Evolutionary conservation across 2,888 invertebrate species (phyloP), one percentile per base, ranked within the genome.

Genomic region (Nomada lathburiana): DNA sequence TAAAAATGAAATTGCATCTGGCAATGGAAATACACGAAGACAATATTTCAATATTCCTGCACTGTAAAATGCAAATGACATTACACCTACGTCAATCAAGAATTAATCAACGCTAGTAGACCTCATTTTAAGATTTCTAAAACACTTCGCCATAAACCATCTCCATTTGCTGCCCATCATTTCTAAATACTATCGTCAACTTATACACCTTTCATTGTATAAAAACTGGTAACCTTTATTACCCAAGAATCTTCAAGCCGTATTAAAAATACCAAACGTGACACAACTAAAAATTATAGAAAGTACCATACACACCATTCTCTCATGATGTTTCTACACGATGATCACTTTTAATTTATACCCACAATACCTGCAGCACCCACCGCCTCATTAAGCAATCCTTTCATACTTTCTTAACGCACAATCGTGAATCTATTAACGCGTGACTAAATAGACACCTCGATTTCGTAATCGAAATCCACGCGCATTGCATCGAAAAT

Each of bases 401-500:
- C 10, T 47, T 47, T 18, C 47, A 9, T 23, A 10, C 18, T 4
- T 44, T 2, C 29, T 11, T n/a, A 55, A 36, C 70, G 70, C 53
- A 52, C 62, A 53, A 70, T 20, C 26, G 47, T 20, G 44, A 4
- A 53, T 62, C 74, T 42, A 67, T 62, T 55, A 52, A 70, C 65
- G 64, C 64, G 23, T n/a, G 69, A 44, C 26, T 13, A 64, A 76
- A 74, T 74, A 60, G 59, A 26, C 55, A 26, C 13, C 23, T 11
- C n/a, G 59, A 50, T 80, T 81, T 64, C 68, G 77, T 63, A 67
- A 77, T 44, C 52, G 44, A 42, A 23, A n/a, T n/a, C 36, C 36
- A n/a, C 50, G 42, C 69, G 26, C 29, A 29, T 9, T 5, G 59
- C 76, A 44, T 29, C 18, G 63, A 64, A 69, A 76, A 62, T 75